Evolutionary conservation across 1,140 invertebrate genomes (phyloP), one percentile per base, ranked within the genome.

Genomic region (Euschistus heros): DNA sequence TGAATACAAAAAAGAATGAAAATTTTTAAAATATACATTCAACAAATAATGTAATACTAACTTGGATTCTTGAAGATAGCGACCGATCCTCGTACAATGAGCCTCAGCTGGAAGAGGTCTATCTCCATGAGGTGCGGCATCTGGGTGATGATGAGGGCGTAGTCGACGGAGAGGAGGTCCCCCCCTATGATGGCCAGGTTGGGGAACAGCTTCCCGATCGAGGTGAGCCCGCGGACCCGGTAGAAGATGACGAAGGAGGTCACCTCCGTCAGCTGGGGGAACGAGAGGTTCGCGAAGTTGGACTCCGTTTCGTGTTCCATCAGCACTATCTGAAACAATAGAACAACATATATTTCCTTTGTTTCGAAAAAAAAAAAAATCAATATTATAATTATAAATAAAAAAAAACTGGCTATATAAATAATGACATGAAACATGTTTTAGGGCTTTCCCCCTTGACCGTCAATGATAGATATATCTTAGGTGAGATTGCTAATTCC

Each of bases 151-250:
- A 95, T 81, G 14, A 98, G 77, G 8, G 92, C 89, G 74, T 89
- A 94, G 74, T 93, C 87, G 72, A 84, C 82, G 70, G 94, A 86
- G 4, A 95, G 77, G 33, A 81, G 79, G 68, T 88, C 82, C 20
- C 96, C 96, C 14, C 94, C 82, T 67, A 98, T 97, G 27, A 98
- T 85, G 14, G 86, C 77, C 72, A 99, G 78, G 77, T 98, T 98
- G 5, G 96, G 96, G 75, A 99, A 98, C 20, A 98, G 77, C 67
- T 84, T 78, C 5, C 83, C 83, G 22, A 99, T 76, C 60, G 86
- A 88, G 24, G 78, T 79, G 14, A 98, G 76, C 46, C 87, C 87
- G 68, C 79, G 80, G 13, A 91, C 84, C 69, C 89, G 83, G 74
- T 82, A 90, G 2, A 92, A 70, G 15, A 91, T 70, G 63, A 92